These are phyloP conservation scores for Neria commutata DNA, from an alignment of 2,888 invertebrate genomes.

Conservation along the genomic window DNA sequence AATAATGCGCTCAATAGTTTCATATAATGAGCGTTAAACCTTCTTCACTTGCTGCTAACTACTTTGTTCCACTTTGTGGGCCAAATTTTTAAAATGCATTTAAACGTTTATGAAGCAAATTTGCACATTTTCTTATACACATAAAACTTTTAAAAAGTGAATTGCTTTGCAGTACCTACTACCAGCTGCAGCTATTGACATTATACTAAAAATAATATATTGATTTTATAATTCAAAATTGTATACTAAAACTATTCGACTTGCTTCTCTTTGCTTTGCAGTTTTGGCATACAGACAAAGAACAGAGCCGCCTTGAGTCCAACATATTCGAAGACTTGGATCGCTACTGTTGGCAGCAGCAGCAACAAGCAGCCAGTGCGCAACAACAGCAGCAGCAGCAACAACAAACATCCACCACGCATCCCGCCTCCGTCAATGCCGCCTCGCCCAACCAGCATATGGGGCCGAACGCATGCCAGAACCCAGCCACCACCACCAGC, in stretches of 20 bases:
- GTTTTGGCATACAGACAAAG: conserved; percentile 66
- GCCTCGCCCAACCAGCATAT: conserved; percentile 31
- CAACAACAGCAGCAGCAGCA: conserved; percentile 56
- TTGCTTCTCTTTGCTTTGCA: conserved; percentile 29
- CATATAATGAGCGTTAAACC: no score
- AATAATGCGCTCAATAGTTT: no score
- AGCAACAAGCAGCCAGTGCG: conserved; percentile 58
- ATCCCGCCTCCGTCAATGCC: conserved; percentile 38
- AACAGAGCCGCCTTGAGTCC: conserved; percentile 71
- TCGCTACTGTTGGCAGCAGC: conserved; percentile 81
- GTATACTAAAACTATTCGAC: background rate
- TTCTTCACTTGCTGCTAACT: no score
- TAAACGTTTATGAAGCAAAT: no score
- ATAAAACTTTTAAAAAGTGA: no score
- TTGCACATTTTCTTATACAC: no score
- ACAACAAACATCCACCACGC: conserved; percentile 64
- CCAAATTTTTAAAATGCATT: no score
- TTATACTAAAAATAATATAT: no score
- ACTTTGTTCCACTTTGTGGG: no score
- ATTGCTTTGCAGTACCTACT: no score
- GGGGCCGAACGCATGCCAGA: conserved; percentile 7
- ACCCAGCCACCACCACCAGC: conserved; percentile 15
- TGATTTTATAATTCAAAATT: no score
- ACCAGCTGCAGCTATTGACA: no score
- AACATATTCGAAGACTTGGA: conserved; percentile 84